These are phyloP conservation scores for Autographa gamma DNA, from an alignment of 2,888 invertebrate species.

Conservation along the genomic window DNA sequence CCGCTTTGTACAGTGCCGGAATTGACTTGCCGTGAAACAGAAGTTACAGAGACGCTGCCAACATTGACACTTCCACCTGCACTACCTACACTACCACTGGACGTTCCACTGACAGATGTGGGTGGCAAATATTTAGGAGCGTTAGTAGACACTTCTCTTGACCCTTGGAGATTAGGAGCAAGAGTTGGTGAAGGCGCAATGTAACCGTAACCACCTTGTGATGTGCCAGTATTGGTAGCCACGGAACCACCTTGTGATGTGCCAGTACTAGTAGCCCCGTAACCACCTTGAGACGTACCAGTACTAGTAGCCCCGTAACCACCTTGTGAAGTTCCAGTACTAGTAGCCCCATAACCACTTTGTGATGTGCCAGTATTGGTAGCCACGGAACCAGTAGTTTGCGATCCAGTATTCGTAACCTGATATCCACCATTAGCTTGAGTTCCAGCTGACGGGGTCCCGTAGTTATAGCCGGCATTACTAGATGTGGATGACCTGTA, in stretches of 20 bases:
- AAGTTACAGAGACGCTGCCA: constrained; percentile 49
- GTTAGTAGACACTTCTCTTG: constrained; percentile 70
- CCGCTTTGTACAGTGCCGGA: constrained; percentile 27
- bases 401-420: constrained; percentile 25
- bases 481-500: constrained; percentile 39
- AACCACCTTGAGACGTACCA: constrained; percentile 39
- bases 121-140: constrained; percentile 82
- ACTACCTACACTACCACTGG: constrained; percentile 38
- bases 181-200: constrained; percentile 52
- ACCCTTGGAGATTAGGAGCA: constrained; percentile 42
- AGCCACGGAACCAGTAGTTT: constrained; percentile 26
- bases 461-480: constrained; percentile 66
- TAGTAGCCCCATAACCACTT: constrained; percentile 29
- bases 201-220: constrained; percentile 23
- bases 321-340: constrained; percentile 28
- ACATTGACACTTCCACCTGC: constrained; percentile 38
- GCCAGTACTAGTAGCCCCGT: constrained; percentile 21
- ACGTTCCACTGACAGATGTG: constrained; percentile 33
- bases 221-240: too few relatives aligned
- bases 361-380: constrained; percentile 33
- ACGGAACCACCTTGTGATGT: constrained; percentile 57
- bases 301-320: constrained; percentile 29
- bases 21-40: constrained; percentile 36
- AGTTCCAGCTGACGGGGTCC: constrained; percentile 38
- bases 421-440: constrained; percentile 40